A percentile compares a stretch with the other conserved stretches of the same genome.
phyloP scores from a whole-genome alignment of 2,888 invertebrate genomes.

The Euspilapteryx auroguttella region DNA sequence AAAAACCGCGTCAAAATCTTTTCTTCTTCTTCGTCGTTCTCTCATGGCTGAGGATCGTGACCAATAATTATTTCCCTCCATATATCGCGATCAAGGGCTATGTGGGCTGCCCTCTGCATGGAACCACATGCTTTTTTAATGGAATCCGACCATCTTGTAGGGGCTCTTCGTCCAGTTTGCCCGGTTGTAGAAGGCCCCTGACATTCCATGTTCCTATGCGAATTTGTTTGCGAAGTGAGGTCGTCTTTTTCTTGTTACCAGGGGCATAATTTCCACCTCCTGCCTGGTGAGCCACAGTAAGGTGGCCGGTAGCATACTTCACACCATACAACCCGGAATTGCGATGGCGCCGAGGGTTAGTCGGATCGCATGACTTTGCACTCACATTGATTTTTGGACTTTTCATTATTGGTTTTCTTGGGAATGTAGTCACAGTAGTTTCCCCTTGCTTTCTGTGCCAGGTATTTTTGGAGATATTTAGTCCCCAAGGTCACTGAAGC shows the following conservation, averaged over 20 bases:
- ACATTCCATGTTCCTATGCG: constrained; percentile 1
- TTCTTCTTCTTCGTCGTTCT: too few relatives aligned
- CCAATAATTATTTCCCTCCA: too few relatives aligned
- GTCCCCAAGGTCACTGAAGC: too few relatives aligned
- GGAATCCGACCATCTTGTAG: too few relatives aligned
- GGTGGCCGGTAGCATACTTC: constrained; percentile 1
- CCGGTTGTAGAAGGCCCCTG: neutral
- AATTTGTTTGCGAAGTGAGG: neutral
- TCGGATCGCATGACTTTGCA: neutral
- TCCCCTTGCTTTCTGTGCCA: too few relatives aligned
- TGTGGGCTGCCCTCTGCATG: too few relatives aligned
- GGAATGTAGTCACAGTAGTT: too few relatives aligned
- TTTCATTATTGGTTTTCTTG: neutral
- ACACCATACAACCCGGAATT: neutral
- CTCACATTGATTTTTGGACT: neutral
- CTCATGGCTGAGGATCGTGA: too few relatives aligned
- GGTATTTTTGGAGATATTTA: too few relatives aligned
- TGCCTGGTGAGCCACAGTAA: neutral
- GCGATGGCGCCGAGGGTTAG: neutral
- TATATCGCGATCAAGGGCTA: too few relatives aligned
- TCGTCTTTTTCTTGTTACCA: neutral
- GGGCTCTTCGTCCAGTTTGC: neutral
- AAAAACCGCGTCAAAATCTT: too few relatives aligned
- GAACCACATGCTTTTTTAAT: too few relatives aligned
- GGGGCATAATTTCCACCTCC: neutral